These are phyloP conservation scores for Nothoprocta perdicaria DNA, from an alignment of 2,113 vertebrate species.

Conservation along the genomic window DNA sequence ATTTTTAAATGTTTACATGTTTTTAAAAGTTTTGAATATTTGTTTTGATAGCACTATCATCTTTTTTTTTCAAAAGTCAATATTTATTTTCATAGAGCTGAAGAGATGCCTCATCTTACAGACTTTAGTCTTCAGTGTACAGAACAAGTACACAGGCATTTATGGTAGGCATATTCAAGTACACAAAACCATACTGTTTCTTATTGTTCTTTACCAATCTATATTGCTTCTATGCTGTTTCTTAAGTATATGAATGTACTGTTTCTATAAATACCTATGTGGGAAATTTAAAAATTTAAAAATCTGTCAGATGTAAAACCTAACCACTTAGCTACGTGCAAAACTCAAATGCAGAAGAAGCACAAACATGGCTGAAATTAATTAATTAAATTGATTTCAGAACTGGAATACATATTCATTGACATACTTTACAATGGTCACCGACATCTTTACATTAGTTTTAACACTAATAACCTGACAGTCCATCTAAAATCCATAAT, in stretches of 20 bases:
- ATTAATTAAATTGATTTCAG: conserved; percentile 29
- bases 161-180: conserved; percentile 40
- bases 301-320: conserved; percentile 23
- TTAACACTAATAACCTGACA: background rate
- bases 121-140: background rate
- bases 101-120: background rate
- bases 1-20: background rate
- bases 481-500: background rate
- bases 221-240: no score
- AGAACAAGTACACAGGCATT: background rate
- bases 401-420: conserved; percentile 30
- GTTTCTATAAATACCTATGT: conserved; percentile 35
- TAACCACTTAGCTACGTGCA: conserved; percentile 4
- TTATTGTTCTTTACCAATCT: no score
- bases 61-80: background rate
- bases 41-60: background rate
- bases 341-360: conserved; percentile 4
- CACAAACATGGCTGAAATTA: background rate
- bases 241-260: background rate
- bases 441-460: background rate
- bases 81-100: background rate
- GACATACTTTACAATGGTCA: conserved; percentile 12
- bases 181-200: background rate
- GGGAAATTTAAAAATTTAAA: conserved; percentile 43
- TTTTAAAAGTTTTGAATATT: no score